These are phyloP conservation scores for Zaprionus nigranus DNA, from an alignment of 1,140 invertebrate species.

Conservation along the genomic window DNA sequence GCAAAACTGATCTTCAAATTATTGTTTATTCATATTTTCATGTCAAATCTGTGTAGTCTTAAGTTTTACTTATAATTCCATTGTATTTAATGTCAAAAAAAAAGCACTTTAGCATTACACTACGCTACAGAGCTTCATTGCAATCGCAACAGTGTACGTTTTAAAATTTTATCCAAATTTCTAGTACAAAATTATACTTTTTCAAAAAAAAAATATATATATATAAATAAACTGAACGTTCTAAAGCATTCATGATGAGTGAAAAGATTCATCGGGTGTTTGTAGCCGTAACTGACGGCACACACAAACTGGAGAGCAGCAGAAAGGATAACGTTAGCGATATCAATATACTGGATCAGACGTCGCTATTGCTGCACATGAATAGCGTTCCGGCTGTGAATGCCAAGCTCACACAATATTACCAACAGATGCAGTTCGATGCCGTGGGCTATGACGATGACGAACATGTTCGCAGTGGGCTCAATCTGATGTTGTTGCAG, in stretches of 20 bases:
- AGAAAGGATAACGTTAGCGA: slow-evolving; percentile 27
- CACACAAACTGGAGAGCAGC: slow-evolving; percentile 13
- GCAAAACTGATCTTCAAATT: background rate
- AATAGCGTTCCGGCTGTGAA: background rate
- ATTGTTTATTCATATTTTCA: background rate
- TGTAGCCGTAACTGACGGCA: slow-evolving; percentile 51
- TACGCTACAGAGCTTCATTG: background rate
- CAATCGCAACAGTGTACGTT: background rate
- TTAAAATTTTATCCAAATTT: slow-evolving; percentile 42
- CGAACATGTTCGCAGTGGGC: slow-evolving; percentile 32
- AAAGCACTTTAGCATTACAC: no score
- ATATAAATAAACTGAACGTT: background rate
- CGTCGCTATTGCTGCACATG: slow-evolving; percentile 43
- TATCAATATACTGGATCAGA: slow-evolving; percentile 54
- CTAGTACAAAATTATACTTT: slow-evolving; percentile 19
- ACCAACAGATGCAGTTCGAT: slow-evolving; percentile 62
- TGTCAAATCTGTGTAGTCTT: no score
- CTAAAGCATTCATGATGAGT: background rate
- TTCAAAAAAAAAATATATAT: background rate
- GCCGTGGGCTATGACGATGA: slow-evolving; percentile 63
- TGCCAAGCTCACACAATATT: slow-evolving; percentile 30
- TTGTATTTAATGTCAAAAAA: no score
- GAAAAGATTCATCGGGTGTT: slow-evolving; percentile 53
- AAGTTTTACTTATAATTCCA: no score
- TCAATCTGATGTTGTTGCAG: slow-evolving; percentile 42